A percentile compares a stretch with the other conserved stretches of the same genome.
Evolutionary conservation across 1,140 invertebrate species (phyloP).

Genomic region (Diprion similis): DNA sequence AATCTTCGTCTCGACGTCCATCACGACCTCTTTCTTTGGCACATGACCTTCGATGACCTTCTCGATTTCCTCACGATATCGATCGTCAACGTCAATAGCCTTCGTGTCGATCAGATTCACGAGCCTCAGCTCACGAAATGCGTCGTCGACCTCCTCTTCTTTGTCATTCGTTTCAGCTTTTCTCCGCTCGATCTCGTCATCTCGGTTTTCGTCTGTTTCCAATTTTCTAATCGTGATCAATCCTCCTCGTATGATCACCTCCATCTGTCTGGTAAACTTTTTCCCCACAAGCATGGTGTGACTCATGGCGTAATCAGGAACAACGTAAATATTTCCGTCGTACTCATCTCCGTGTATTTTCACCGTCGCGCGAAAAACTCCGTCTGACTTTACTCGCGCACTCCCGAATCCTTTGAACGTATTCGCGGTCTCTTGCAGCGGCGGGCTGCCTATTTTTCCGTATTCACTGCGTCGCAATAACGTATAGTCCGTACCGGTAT

Average conservation of each 20-base stretch:
- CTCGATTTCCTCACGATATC: constrained; percentile 12
- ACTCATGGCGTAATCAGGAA: constrained; percentile 2
- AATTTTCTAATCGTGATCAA: not conserved
- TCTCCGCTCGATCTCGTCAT: not conserved
- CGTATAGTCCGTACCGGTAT: constrained; percentile 5
- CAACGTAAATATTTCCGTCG: not conserved
- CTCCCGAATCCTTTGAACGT: constrained; percentile 8
- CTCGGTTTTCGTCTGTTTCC: not conserved
- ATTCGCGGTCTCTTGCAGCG: not conserved
- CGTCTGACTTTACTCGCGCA: not conserved
- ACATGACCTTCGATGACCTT: constrained; percentile 14
- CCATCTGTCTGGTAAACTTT: not conserved
- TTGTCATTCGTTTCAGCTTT: too few species aligned
- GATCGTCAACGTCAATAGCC: constrained; percentile 13
- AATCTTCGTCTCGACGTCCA: constrained; percentile 27
- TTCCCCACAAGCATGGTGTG: not conserved
- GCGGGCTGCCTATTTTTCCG: constrained; percentile 1
- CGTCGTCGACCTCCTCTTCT: too few species aligned
- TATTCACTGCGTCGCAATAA: constrained; percentile 2
- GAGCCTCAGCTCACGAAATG: too few species aligned
- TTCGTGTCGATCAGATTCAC: not conserved
- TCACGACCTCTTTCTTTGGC: constrained; percentile 12
- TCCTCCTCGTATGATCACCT: not conserved
- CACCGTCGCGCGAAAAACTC: not conserved
- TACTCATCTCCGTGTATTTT: not conserved